These are phyloP conservation scores for Catalaphyllia jardinei DNA, from an alignment of 64 coral and sea anemone genomes.

Conservation along the genomic window DNA sequence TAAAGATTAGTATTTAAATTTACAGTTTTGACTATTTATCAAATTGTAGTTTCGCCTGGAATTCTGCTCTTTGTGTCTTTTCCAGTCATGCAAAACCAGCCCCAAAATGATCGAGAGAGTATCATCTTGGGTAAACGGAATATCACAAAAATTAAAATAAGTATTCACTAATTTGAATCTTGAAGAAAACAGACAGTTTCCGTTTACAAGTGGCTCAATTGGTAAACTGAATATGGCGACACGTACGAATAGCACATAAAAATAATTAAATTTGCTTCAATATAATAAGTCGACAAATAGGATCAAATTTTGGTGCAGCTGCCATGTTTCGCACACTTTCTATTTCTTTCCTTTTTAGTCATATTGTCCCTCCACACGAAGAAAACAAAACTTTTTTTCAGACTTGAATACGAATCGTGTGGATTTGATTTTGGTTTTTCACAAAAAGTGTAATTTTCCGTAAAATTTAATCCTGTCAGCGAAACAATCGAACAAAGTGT, in stretches of 20 bases:
- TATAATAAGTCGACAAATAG: slow-evolving; percentile 65
- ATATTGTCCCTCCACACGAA: slow-evolving; percentile 8
- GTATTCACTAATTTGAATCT: slow-evolving; percentile 27
- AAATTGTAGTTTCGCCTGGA: not conserved
- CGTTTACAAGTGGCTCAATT: slow-evolving; percentile 36
- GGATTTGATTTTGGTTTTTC: not conserved
- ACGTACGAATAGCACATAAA: slow-evolving; percentile 55
- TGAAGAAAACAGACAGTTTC: slow-evolving; percentile 22
- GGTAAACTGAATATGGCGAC: slow-evolving; percentile 21
- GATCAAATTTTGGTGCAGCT: slow-evolving; percentile 62
- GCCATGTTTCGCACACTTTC: slow-evolving; percentile 75
- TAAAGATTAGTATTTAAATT: slow-evolving; percentile 54
- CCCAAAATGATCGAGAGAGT: not conserved
- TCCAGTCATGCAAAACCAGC: not conserved
- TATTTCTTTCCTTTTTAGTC: slow-evolving; percentile 52
- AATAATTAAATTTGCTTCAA: slow-evolving; percentile 88
- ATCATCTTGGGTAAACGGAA: not conserved
- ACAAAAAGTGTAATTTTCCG: slow-evolving; percentile 21
- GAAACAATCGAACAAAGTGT: slow-evolving; percentile 34
- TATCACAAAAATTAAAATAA: not conserved
- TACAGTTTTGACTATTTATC: slow-evolving; percentile 22
- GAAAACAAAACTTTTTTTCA: slow-evolving; percentile 19
- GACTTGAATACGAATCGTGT: not conserved
- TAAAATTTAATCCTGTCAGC: not conserved
- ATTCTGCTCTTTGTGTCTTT: not conserved